Conservation (phyloP, 2,113 vertebrate genomes). For the Oryctolagus cuniculus region DNA sequence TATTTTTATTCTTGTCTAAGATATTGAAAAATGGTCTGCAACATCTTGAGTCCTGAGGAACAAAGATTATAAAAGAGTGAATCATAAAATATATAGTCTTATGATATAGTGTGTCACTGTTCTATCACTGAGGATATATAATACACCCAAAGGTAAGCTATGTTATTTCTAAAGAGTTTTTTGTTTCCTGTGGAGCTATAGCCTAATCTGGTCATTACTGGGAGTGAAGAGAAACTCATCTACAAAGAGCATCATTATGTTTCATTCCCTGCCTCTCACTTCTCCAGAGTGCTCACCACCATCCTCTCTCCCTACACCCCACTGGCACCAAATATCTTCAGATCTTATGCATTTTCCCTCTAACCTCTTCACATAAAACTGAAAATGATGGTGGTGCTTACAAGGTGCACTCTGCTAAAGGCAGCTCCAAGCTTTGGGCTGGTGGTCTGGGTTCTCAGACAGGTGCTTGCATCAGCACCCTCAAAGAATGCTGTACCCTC, state of each 20-base stretch:
- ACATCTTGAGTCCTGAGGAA: neutral
- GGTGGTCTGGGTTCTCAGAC: too few species aligned
- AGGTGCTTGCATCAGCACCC: too few species aligned
- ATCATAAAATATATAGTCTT: neutral
- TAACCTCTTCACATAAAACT: neutral
- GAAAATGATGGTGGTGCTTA: too few species aligned
- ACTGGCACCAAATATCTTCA: neutral
- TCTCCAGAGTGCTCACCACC: neutral
- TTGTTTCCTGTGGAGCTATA: neutral
- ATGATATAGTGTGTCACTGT: neutral
- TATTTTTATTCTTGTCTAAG: neutral
- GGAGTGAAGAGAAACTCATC: neutral
- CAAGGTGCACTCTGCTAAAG: too few species aligned
- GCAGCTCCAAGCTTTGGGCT: too few species aligned
- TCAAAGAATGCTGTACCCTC: too few species aligned
- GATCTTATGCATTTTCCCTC: neutral
- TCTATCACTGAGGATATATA: neutral
- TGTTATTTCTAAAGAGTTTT: neutral
- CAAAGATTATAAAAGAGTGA: neutral
- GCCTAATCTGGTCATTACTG: rapidly evolving
- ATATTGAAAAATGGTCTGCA: neutral
- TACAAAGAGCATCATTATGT: neutral
- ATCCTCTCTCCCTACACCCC: too few species aligned
- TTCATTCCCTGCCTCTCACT: neutral
- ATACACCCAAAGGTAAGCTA: neutral